Conservation (phyloP, 2,888 invertebrate species). For the Leptopterna dolabrata region DNA sequence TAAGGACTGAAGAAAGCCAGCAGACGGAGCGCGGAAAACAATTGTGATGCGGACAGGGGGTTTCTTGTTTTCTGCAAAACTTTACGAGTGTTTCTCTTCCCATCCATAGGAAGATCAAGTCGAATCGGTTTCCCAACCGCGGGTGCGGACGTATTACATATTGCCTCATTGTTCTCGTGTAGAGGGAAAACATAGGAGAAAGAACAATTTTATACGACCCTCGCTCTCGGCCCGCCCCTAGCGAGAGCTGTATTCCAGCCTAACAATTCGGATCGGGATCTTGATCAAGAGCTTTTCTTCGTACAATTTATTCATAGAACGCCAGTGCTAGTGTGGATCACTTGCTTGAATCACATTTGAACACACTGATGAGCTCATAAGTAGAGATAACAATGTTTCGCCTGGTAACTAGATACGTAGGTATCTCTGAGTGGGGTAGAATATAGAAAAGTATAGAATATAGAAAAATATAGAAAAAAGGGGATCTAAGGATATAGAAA, state of each 20-base stretch:
- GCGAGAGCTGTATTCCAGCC: not conserved
- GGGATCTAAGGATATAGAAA: too few species aligned
- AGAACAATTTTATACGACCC: not conserved
- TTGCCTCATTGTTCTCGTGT: not conserved
- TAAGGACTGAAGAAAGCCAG: not conserved
- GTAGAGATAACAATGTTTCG: too few species aligned
- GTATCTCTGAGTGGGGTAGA: too few species aligned
- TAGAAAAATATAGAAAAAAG: too few species aligned
- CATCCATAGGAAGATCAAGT: not conserved
- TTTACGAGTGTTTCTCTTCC: not conserved
- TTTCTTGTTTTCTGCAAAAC: not conserved
- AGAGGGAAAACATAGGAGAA: not conserved
- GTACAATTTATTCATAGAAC: not conserved
- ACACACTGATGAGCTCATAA: not conserved
- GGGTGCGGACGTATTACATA: slow-evolving; percentile 7
- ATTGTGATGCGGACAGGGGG: not conserved
- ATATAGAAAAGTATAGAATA: too few species aligned
- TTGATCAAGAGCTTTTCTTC: not conserved
- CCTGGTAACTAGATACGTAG: too few species aligned
- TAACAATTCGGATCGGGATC: not conserved
- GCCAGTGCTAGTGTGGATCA: not conserved
- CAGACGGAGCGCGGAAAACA: not conserved
- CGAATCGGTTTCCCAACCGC: not conserved
- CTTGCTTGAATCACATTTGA: not conserved
- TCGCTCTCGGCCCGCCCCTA: not conserved